These are phyloP conservation scores for Sus scrofa DNA, from an alignment of 2,113 vertebrate genomes.

Conservation along the genomic window T2T-Sscrofa CM000823.6:39332501-39333000, in stretches of 20 bases:
- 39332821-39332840: background rate
- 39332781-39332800: constrained; percentile 52
- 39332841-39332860: background rate
- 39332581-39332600: constrained; percentile 9
- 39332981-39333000: background rate
- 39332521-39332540: constrained; percentile 46
- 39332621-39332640: background rate
- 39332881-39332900: background rate
- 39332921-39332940: constrained; percentile 19
- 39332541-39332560: background rate
- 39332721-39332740: background rate
- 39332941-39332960: background rate
- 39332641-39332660: background rate
- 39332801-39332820: background rate
- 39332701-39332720: background rate
- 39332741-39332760: constrained; percentile 26
- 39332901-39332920: background rate
- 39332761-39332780: constrained; percentile 32
- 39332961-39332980: background rate
- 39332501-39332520: background rate
- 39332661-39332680: background rate
- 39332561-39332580: background rate
- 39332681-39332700: background rate
- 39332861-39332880: background rate
- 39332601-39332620: constrained; percentile 29